phyloP scores from a whole-genome alignment of 2,888 invertebrate genomes.

The Caenorhabditis angaria region DNA sequence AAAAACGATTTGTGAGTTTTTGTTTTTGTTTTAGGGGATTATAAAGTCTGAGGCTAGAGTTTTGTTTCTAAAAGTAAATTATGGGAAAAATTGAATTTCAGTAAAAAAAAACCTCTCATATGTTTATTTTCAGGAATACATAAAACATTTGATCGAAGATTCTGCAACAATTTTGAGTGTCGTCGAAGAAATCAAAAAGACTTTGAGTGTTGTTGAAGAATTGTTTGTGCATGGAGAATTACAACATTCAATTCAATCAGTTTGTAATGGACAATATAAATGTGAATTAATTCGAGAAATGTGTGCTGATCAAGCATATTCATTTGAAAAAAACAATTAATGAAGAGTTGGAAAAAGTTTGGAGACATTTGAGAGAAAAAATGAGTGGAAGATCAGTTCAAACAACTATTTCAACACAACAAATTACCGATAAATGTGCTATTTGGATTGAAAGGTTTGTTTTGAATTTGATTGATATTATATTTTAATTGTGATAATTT shows the following conservation, averaged over 20 bases:
- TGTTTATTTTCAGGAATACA: slow-evolving; percentile 31
- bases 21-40: background rate
- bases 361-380: slow-evolving; percentile 39
- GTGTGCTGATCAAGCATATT: slow-evolving; percentile 46
- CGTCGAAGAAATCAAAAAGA: slow-evolving; percentile 52
- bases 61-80: too few relatives aligned
- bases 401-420: slow-evolving; percentile 18
- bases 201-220: slow-evolving; percentile 45
- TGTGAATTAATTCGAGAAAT: slow-evolving; percentile 41
- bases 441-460: slow-evolving; percentile 34
- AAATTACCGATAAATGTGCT: slow-evolving; percentile 27
- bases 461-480: background rate
- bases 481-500: slow-evolving; percentile 4
- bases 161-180: slow-evolving; percentile 50
- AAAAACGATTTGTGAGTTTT: slow-evolving; percentile 52
- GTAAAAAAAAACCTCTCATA: too few relatives aligned
- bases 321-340: slow-evolving; percentile 46
- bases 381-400: slow-evolving; percentile 27
- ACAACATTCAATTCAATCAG: slow-evolving; percentile 45
- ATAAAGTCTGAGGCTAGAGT: too few relatives aligned
- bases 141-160: slow-evolving; percentile 39
- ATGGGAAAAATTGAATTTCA: too few relatives aligned
- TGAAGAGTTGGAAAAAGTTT: slow-evolving; percentile 46
- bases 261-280: slow-evolving; percentile 41
- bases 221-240: slow-evolving; percentile 56